Percentiles rank a stretch among this genome's conserved stretches.
Evolutionary conservation across 2,888 invertebrate genomes (phyloP).

Genomic region (Ceratothoa steindachneri): DNA sequence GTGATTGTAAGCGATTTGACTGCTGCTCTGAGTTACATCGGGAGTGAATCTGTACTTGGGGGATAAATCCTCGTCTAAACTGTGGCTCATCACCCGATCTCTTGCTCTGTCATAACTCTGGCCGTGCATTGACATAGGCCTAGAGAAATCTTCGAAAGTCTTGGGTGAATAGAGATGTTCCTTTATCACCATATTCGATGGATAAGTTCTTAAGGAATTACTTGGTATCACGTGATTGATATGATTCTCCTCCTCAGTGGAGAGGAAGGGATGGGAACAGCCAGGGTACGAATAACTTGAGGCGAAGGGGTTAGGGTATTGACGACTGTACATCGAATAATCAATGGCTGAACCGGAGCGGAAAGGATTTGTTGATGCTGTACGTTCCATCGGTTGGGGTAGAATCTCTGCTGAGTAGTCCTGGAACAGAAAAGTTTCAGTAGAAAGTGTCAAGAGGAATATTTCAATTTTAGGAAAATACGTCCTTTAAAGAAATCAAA

Average conservation of each 20-base stretch:
- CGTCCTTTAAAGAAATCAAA: background rate
- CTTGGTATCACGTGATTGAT: background rate
- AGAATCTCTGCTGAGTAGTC: background rate
- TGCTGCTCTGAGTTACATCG: background rate
- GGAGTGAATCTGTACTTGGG: background rate
- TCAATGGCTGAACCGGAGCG: background rate
- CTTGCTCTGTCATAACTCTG: background rate
- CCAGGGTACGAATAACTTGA: background rate
- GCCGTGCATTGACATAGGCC: background rate
- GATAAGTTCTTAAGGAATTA: background rate
- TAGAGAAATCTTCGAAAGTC: background rate
- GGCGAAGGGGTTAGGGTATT: constrained; percentile 1
- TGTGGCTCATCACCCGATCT: background rate
- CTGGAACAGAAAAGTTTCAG: background rate
- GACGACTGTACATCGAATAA: background rate
- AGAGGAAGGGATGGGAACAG: background rate
- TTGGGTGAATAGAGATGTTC: background rate
- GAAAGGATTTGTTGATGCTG: background rate
- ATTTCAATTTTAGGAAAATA: too few relatives aligned
- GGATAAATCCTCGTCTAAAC: background rate
- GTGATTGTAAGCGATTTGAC: constrained; percentile 8
- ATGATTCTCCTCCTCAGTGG: background rate
- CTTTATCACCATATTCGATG: background rate
- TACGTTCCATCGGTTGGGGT: background rate
- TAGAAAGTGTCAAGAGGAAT: too few relatives aligned